phyloP scores from a whole-genome alignment of 2,888 invertebrate species.

The Autographa pulchrina region DNA sequence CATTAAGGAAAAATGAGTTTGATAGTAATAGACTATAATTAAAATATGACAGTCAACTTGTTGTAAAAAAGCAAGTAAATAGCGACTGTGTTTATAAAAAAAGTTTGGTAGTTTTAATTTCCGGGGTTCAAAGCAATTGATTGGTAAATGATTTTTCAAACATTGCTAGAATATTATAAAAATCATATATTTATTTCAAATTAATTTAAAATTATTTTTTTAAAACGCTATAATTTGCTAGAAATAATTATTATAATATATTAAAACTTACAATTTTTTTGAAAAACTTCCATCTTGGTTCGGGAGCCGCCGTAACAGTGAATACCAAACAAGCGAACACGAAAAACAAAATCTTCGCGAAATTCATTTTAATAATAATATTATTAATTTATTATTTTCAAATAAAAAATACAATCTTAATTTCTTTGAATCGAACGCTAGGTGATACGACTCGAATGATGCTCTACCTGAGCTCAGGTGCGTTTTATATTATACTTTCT shows the following conservation, averaged over 20 bases:
- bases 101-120: too few species aligned
- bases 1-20: background rate
- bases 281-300: constrained; percentile 69
- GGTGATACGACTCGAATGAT: constrained; percentile 46
- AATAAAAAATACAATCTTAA: background rate
- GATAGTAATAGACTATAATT: too few species aligned
- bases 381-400: background rate
- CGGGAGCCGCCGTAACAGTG: constrained; percentile 62
- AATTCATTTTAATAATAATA: constrained; percentile 66
- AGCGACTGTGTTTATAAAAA: too few species aligned
- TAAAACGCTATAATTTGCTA: too few species aligned
- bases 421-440: constrained; percentile 12
- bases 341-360: constrained; percentile 58
- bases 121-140: too few species aligned
- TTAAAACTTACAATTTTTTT: constrained; percentile 67
- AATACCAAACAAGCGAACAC: constrained; percentile 57
- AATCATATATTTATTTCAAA: too few species aligned
- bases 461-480: constrained; percentile 42
- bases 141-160: too few species aligned
- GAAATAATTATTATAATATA: too few species aligned
- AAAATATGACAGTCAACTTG: too few species aligned
- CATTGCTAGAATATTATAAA: too few species aligned
- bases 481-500: constrained; percentile 50
- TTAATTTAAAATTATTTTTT: too few species aligned
- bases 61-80: too few species aligned